phyloP scores from a whole-genome alignment of 1,140 invertebrate species.

The Drosophila truncata region DNA sequence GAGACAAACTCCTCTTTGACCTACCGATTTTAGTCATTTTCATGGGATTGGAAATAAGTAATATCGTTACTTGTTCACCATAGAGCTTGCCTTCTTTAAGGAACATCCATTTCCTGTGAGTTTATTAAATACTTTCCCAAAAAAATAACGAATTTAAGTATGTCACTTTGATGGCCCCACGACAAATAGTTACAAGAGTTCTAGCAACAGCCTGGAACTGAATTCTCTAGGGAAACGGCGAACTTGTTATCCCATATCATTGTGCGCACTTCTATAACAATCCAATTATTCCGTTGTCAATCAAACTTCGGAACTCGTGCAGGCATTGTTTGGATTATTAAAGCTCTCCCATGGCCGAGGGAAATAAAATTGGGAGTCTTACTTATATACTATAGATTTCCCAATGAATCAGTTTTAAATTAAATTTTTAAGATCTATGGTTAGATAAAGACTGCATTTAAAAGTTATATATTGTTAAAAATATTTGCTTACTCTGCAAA shows the following conservation, averaged over 20 bases:
- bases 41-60: neutral
- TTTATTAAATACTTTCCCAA: neutral
- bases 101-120: neutral
- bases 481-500: no score
- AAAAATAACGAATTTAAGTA: neutral
- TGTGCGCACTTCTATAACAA: slow-evolving; percentile 3
- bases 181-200: neutral
- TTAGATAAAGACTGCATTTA: no score
- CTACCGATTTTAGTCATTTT: neutral
- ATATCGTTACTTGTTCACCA: neutral
- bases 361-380: neutral
- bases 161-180: neutral
- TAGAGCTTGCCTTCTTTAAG: neutral
- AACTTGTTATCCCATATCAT: slow-evolving; percentile 9
- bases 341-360: neutral
- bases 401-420: no score
- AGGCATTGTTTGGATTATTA: slow-evolving; percentile 23
- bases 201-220: neutral
- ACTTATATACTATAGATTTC: no score
- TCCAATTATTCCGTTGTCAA: slow-evolving; percentile 32
- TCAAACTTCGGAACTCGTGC: slow-evolving; percentile 3
- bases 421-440: no score
- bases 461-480: no score
- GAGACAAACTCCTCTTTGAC: neutral
- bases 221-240: neutral